Conservation (phyloP, 2,888 invertebrate species). For the Mayetiola destructor region DNA sequence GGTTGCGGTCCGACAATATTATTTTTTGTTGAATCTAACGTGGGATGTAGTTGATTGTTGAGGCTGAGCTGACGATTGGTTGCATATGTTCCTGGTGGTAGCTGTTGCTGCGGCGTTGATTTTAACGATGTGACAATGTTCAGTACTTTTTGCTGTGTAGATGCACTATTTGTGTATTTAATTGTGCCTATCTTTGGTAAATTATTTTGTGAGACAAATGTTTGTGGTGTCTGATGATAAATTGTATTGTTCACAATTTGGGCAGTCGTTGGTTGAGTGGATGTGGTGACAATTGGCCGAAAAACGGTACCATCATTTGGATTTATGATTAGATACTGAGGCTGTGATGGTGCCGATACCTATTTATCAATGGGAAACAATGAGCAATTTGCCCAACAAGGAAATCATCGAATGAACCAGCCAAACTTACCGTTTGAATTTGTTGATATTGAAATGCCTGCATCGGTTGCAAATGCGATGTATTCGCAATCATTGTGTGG, state of each 20-base stretch:
- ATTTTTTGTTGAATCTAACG: too few relatives aligned
- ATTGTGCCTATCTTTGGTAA: constrained; percentile 17
- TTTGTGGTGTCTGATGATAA: constrained; percentile 12
- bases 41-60: too few relatives aligned
- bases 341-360: not conserved
- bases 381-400: too few relatives aligned
- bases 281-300: constrained; percentile 12
- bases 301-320: constrained; percentile 5
- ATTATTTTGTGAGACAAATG: constrained; percentile 7
- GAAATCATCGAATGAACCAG: too few relatives aligned
- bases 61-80: too few relatives aligned
- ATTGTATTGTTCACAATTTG: too few relatives aligned
- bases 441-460: constrained; percentile 8
- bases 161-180: constrained; percentile 22
- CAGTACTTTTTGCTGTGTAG: constrained; percentile 7
- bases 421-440: not conserved
- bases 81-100: constrained; percentile 1
- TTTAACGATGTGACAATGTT: not conserved
- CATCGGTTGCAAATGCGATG: constrained; percentile 7
- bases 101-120: constrained; percentile 21
- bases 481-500: constrained; percentile 8
- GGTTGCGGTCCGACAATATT: too few relatives aligned
- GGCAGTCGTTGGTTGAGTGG: too few relatives aligned
- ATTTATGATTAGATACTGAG: not conserved
- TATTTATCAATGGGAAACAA: too few relatives aligned